A percentile compares a stretch with the other conserved stretches of the same genome.
Evolutionary conservation across 1,140 invertebrate species (phyloP).

Genomic region (Archegozetes longisetosus): DNA sequence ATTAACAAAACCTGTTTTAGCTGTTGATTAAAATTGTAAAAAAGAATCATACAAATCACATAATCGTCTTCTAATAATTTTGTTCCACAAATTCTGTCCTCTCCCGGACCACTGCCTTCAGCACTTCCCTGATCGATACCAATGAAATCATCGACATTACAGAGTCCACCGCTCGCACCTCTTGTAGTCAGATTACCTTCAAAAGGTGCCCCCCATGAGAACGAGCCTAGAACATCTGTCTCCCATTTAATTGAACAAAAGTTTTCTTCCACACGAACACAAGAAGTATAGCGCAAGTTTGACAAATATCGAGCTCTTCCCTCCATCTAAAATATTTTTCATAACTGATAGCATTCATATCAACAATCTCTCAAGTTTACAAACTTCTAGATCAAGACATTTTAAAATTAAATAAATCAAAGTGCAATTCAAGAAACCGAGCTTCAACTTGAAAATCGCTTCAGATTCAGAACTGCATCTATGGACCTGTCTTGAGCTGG

Average conservation of each 20-base stretch:
- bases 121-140: constrained; percentile 24
- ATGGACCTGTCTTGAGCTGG: too few relatives aligned
- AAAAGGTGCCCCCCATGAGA: constrained; percentile 22
- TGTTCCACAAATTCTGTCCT: constrained; percentile 24
- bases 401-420: background rate
- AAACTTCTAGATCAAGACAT: background rate
- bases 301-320: constrained; percentile 53
- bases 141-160: constrained; percentile 25
- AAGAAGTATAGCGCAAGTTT: constrained; percentile 74
- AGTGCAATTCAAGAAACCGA: background rate
- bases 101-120: constrained; percentile 23
- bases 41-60: constrained; percentile 21
- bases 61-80: constrained; percentile 20
- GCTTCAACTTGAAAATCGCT: too few relatives aligned
- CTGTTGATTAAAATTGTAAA: background rate
- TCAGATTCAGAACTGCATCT: too few relatives aligned
- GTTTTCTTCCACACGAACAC: constrained; percentile 63
- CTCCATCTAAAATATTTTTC: constrained; percentile 16
- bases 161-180: constrained; percentile 22
- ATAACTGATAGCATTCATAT: background rate
- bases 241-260: constrained; percentile 54
- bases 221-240: constrained; percentile 21
- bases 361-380: background rate
- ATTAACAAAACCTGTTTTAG: background rate
- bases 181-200: constrained; percentile 15